Conservation (phyloP, 2,888 invertebrate genomes). For the Teinopalpus imperialis region DNA sequence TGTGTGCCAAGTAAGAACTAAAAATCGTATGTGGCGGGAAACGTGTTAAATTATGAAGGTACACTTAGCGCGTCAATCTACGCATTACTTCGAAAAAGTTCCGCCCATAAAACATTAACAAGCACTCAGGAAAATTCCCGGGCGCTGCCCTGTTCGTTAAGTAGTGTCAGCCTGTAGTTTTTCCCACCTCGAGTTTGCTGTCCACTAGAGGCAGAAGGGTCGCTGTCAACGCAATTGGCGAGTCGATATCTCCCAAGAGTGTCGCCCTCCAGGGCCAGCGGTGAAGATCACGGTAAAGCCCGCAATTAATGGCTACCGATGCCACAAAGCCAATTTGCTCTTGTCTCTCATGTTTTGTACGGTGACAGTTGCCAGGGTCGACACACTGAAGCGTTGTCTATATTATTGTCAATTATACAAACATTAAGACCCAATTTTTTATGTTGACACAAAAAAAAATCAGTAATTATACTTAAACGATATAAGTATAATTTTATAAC, state of each 20-base stretch:
- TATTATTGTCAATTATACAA: constrained; percentile 47
- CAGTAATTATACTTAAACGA: no score
- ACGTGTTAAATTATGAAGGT: constrained; percentile 78
- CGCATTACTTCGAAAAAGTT: constrained; percentile 77
- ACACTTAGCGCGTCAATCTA: constrained; percentile 79
- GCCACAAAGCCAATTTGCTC: constrained; percentile 70
- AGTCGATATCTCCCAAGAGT: constrained; percentile 76
- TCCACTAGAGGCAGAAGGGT: constrained; percentile 66
- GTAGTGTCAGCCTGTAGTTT: constrained; percentile 79
- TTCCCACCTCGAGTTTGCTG: constrained; percentile 72
- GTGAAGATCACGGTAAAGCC: constrained; percentile 75
- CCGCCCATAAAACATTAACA: constrained; percentile 82
- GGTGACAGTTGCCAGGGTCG: constrained; percentile 74
- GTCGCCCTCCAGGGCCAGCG: constrained; percentile 61
- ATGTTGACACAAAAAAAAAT: no score
- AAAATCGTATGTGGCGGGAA: constrained; percentile 54
- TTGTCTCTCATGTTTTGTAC: constrained; percentile 70
- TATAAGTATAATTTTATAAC: no score
- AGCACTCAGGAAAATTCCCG: constrained; percentile 80
- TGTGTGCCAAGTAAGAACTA: constrained; percentile 40
- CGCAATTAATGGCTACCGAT: constrained; percentile 78
- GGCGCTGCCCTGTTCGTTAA: constrained; percentile 74
- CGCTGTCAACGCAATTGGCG: constrained; percentile 78
- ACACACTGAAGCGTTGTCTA: constrained; percentile 47
- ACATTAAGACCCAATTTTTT: no score